Base-by-base conservation (phyloP, 2,113 vertebrate species). In the Scophthalmus maximus region DNA sequence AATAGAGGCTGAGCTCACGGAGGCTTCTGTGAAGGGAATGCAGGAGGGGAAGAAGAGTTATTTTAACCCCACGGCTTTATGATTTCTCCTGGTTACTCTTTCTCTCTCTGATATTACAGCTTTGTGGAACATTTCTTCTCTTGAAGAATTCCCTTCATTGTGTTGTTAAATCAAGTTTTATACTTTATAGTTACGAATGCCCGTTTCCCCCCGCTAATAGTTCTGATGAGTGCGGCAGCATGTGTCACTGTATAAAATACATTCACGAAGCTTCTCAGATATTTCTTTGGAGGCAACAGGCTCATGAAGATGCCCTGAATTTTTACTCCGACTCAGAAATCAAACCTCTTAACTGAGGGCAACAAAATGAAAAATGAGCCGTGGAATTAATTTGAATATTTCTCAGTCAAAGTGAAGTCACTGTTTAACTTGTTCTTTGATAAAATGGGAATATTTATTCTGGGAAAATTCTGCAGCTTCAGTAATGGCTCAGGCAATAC, bases 241-340 rank as follows among this genome's bases (percentile, higher is more conserved):
- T 74, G 71, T 51, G 60, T 52, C 50, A 78, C 22, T 75, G 27
- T 70, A 62, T 63, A 72, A 82, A 79, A 70, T 68, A 67, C 59
- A 66, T 22, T 64, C 55, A 69, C 66, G 76, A 57, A 62, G 42
- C 56, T 18, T 56, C 53, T 53, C 32, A 73, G 36, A 50, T 23
- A 59, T 64, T 50, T 78, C 61, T 61, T 85, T 83, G 51, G 53
- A 79, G 65, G 32, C 56, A 60, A 72, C 56, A 78, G 78, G 29
- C 57, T 67, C 59, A 55, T 73, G 64, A 81, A 74, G 55, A 66
- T 40, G 6, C 46, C 27, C 58, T 6, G 27, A 61, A 62, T 83
- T 71, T 73, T 61, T 53, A 73, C 64, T 80, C 42, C 22, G 59
- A 51, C 36, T 46, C 23, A 12, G 49, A 82, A 85, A 73, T 85